Percentiles rank a stretch among this genome's conserved stretches.
Conservation (phyloP, 2,888 invertebrate genomes). For the Glaucopsyche alexis region DNA sequence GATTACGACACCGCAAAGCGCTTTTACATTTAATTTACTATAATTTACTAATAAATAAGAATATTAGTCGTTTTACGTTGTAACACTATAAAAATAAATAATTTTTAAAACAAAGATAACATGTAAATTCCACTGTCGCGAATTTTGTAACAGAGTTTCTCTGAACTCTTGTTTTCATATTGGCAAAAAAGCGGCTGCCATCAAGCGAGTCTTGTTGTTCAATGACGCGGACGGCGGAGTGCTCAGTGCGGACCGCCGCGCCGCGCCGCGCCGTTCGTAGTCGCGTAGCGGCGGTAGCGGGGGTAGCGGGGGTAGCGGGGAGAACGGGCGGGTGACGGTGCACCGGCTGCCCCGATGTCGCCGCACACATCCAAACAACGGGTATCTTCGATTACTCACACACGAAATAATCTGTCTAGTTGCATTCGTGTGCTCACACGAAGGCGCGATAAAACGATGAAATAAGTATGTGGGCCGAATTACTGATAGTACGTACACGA, state of each 20-base stretch:
- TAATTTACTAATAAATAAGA: constrained; percentile 78
- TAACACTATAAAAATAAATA: constrained; percentile 78
- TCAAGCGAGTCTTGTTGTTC: constrained; percentile 79
- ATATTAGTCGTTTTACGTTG: constrained; percentile 67
- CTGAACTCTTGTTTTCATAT: constrained; percentile 74
- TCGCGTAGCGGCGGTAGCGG: constrained; percentile 70
- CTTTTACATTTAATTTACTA: constrained; percentile 71
- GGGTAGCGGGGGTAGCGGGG: constrained; percentile 72
- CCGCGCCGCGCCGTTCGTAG: constrained; percentile 71
- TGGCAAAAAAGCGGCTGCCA: constrained; percentile 77
- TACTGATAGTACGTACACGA: constrained; percentile 52
- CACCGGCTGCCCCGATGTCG: constrained; percentile 77
- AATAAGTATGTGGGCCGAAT: constrained; percentile 52
- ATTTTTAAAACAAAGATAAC: constrained; percentile 71
- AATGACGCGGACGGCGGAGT: constrained; percentile 61
- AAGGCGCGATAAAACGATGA: constrained; percentile 58
- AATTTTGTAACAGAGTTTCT: constrained; percentile 71
- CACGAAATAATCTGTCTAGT: constrained; percentile 69
- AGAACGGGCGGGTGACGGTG: constrained; percentile 66
- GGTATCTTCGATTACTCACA: constrained; percentile 57
- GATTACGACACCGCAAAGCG: constrained; percentile 64
- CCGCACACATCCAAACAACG: constrained; percentile 62
- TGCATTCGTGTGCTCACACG: constrained; percentile 68
- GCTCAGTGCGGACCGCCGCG: constrained; percentile 56
- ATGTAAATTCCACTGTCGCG: constrained; percentile 76